Evolutionary conservation across 2,797 vertebrate species (phyloP).

Genomic region (Tapirus indicus): DNA sequence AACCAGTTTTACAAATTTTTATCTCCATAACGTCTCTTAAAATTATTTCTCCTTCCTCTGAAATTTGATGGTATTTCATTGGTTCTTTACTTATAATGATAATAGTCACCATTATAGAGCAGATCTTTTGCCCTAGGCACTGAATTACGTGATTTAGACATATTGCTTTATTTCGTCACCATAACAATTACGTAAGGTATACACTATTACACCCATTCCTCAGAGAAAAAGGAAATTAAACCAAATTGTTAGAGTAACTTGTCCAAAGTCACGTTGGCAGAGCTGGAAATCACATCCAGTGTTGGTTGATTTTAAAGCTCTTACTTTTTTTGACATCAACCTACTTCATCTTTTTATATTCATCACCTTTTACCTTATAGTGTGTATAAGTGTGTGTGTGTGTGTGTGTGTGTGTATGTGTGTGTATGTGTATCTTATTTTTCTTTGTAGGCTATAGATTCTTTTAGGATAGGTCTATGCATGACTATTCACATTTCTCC

Average conservation of each 20-base stretch:
- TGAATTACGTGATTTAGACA: background rate
- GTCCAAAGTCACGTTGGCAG: conserved; percentile 5
- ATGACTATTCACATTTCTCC: background rate
- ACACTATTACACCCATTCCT: background rate
- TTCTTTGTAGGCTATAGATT: background rate
- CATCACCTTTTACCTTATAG: background rate
- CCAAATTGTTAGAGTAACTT: background rate
- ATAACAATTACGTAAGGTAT: background rate
- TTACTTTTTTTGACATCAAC: background rate
- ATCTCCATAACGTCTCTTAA: background rate
- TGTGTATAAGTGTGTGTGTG: background rate
- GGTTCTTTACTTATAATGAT: background rate
- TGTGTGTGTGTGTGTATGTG: background rate
- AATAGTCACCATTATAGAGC: background rate
- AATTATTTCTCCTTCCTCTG: background rate
- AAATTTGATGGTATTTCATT: background rate
- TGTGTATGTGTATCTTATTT: background rate
- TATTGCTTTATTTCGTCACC: background rate
- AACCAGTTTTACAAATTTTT: conserved; percentile 7
- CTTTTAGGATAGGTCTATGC: background rate
- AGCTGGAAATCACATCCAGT: background rate
- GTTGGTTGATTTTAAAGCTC: background rate
- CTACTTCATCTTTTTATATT: conserved; percentile 19
- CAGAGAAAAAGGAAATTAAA: background rate
- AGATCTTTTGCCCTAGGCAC: background rate